Evolutionary conservation across 2,113 vertebrate species (phyloP), one percentile per base, ranked within the genome.

Genomic region (Ramphastos sulfuratus): DNA sequence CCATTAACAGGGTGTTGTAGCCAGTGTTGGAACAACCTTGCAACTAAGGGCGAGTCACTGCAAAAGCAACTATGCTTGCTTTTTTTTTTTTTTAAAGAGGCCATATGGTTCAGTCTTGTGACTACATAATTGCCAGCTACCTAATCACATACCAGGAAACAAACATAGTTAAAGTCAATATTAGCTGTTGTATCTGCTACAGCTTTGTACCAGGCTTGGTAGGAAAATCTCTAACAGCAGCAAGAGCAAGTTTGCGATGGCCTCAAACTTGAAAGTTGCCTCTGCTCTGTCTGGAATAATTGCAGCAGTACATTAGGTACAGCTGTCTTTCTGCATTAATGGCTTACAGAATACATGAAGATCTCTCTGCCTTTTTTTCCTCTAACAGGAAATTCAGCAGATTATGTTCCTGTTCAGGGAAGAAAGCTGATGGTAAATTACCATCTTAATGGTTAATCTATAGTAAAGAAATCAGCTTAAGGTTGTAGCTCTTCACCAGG

Each of bases 21-120:
- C 97, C 97, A 96, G 95, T 87, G 97, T 97, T 97, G 96, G 94
- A 96, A 89, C 97, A 98, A 96, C 97, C 97, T 97, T 97, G 97
- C 96, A 93, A 95, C 93, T 88, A 93, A 97, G 95, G 97, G 97
- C 94, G 85, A 97, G 97, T 96, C 94, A 92, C 74, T 90, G 90
- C 92, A 75, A 90, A 95, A 95, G 95, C 92, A 95, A 91, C 83
- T 92, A 72, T 94, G 91, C 18, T 72, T 52, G 50, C 23, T 48
- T 61, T 90, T 87, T 94, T 92, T 92, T 94, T 83, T 85, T 80
- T 93, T 76, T 83, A 80, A 82, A 91, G 88, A 96, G 97, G 96
- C 96, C 97, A 95, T 97, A 94, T 96, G 96, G 92, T 87, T 94
- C 61, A 82, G 97, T 98, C 98, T 98, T 97, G 97, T 98, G 98